Evolutionary conservation across 2,797 vertebrate genomes (phyloP), one percentile per base, ranked within the genome.

Genomic region (Lepilemur septentrionalis): DNA sequence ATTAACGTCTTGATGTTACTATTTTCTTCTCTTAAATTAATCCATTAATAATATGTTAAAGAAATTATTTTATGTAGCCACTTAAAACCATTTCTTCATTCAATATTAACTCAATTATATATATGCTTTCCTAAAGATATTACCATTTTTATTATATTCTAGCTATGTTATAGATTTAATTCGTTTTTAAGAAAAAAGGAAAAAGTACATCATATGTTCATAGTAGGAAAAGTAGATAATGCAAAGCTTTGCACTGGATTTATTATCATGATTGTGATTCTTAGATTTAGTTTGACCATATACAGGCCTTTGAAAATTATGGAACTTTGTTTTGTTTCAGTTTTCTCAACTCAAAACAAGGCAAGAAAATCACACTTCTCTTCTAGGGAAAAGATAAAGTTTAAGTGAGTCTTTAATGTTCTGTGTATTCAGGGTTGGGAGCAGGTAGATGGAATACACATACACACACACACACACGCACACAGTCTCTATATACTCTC

Each of bases 71-170:
- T 81, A 43, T 76, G 10, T 76, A 90, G 28, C 9, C 50, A 41
- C 25, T 35, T 84, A 48, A 85, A 76, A 43, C 25, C 2, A 38
- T 48, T 95, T 86, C 72, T 5, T 13, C 38, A 65, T 91, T 95
- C 59, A 93, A 76, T 7, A 81, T 89, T 89, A 82, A 55, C 25
- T 79, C 22, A 28, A 55, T 52, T 79, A 28, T 28, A 61, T 46
- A 55, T 32, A 65, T 72, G 18, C 28, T 83, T 93, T 57, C 15
- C 10, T 30, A 69, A 85, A 72, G 14, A 52, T 65, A 65, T 28
- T 81, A 30, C 7, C 57, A 89, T 78, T 91, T 89, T 84, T 88
- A 30, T 91, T 96, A 69, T 83, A 84, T 35, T 76, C 32, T 75
- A 75, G 4, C 18, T 67, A 35, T 32, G 20, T 10, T 46, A 3